Percentiles rank a stretch among this genome's conserved stretches.
Evolutionary conservation across 2,888 invertebrate genomes (phyloP).

Genomic region (Apotomis betuletana): DNA sequence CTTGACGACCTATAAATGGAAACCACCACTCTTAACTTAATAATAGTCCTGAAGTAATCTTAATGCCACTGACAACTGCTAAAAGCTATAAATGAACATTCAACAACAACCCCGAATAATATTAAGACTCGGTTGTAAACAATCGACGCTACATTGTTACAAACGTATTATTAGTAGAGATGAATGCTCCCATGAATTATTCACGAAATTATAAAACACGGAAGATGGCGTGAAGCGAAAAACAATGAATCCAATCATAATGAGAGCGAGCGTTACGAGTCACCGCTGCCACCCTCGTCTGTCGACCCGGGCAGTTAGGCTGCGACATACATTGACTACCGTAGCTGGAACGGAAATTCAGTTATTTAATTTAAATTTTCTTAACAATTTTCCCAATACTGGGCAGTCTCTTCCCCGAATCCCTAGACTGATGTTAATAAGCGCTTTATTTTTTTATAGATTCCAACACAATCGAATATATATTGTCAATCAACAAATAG

Average conservation of each 20-base stretch:
- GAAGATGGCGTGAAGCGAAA: constrained; percentile 60
- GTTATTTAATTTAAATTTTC: background rate
- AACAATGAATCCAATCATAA: constrained; percentile 65
- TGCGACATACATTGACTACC: constrained; percentile 1
- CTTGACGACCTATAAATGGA: background rate
- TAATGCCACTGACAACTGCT: background rate
- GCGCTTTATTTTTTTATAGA: no score
- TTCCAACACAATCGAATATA: no score
- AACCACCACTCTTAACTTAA: background rate
- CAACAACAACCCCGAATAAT: constrained; percentile 2
- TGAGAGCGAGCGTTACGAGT: constrained; percentile 50
- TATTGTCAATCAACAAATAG: no score
- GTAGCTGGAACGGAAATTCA: constrained; percentile 9
- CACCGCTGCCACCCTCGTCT: constrained; percentile 37
- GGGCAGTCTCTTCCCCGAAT: no score
- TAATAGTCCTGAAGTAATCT: background rate
- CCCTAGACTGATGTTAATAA: no score
- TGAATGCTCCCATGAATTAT: constrained; percentile 58
- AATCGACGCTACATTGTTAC: constrained; percentile 24
- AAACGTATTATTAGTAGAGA: constrained; percentile 42
- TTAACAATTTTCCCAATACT: no score
- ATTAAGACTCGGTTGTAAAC: constrained; percentile 19
- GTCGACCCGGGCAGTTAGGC: background rate
- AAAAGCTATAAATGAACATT: background rate
- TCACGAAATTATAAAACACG: constrained; percentile 61